phyloP scores from a whole-genome alignment of 2,113 vertebrate genomes.

The Istiophorus platypterus region DNA sequence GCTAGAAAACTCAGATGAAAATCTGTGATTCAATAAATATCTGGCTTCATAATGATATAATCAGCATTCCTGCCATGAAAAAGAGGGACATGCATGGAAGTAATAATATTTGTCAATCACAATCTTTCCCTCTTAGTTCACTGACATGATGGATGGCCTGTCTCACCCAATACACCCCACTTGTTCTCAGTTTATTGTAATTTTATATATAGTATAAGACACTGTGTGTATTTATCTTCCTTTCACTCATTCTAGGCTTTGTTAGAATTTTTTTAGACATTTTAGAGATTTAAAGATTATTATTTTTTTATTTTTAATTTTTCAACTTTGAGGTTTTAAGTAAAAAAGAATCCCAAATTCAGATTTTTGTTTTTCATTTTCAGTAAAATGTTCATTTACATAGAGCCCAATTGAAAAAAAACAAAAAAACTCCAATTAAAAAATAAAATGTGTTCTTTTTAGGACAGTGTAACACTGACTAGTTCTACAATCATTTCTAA shows the following conservation, averaged over 20 bases:
- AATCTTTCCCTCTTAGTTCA: not conserved
- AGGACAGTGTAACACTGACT: no score
- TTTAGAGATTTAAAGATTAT: not conserved
- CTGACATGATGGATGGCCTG: not conserved
- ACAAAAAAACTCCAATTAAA: no score
- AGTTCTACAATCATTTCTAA: not conserved
- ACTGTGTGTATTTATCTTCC: not conserved
- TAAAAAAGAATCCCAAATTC: no score
- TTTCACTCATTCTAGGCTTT: not conserved
- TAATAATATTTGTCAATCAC: not conserved
- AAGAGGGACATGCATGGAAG: not conserved
- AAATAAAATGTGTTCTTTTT: not conserved
- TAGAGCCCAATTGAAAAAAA: no score
- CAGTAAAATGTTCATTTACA: no score
- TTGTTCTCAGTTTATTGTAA: not conserved
- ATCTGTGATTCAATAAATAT: conserved; percentile 20
- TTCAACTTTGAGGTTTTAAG: no score
- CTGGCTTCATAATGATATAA: not conserved
- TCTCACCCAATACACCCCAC: conserved; percentile 5
- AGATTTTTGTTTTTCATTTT: no score
- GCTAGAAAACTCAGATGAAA: not conserved
- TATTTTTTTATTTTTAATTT: not conserved
- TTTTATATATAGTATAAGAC: not conserved
- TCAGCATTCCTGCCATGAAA: conserved; percentile 12
- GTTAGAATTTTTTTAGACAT: not conserved